Conservation (phyloP, 1,140 invertebrate genomes). For the Heterodera carotae region DNA sequence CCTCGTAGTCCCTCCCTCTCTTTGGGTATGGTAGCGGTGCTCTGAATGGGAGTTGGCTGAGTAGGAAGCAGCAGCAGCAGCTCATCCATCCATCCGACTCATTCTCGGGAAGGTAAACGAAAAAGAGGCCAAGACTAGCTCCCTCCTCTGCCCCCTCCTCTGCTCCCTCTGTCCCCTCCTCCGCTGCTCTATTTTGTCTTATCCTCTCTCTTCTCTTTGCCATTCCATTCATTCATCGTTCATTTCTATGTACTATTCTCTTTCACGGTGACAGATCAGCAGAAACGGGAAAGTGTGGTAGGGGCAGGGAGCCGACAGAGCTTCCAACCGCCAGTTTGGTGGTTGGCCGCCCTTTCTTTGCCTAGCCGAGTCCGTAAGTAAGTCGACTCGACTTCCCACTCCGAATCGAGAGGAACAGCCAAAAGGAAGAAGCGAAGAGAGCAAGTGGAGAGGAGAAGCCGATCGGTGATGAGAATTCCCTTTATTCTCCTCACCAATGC, state of each 20-base stretch:
- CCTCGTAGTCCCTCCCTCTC: not conserved
- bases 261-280: conserved; percentile 6
- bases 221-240: not conserved
- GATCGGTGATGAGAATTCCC: not conserved
- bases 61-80: not conserved
- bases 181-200: not conserved
- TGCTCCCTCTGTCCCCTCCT: not conserved
- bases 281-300: not conserved
- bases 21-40: not conserved
- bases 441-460: not conserved
- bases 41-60: not conserved
- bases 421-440: conserved; percentile 2
- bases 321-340: conserved; percentile 1
- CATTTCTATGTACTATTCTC: conserved; percentile 1
- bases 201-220: not conserved
- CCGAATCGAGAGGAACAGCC: conserved; percentile 4
- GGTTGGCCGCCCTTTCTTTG: not conserved
- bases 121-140: conserved; percentile 23
- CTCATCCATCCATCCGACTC: not conserved
- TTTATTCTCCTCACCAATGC: not conserved
- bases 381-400: not conserved
- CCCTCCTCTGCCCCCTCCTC: not conserved
- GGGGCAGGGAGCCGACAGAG: not conserved
- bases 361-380: not conserved
- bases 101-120: conserved; percentile 20